phyloP scores from a whole-genome alignment of 2,888 invertebrate species.

The Machimus atricapillus region DNA sequence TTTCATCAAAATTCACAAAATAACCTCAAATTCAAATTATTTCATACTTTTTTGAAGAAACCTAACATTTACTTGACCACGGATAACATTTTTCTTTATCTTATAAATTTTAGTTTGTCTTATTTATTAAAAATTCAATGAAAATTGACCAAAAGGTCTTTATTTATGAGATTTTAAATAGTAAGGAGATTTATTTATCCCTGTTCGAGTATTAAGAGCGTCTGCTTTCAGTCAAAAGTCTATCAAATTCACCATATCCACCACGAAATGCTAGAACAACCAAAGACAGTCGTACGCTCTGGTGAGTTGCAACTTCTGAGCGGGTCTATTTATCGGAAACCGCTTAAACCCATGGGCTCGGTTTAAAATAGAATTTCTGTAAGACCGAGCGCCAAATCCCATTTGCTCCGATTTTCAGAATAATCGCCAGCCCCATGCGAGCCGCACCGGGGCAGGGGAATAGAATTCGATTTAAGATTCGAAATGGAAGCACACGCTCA shows the following conservation, averaged over 20 bases:
- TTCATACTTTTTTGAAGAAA: too few relatives aligned
- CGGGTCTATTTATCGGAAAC: not conserved
- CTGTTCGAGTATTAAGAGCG: not conserved
- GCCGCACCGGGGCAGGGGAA: not conserved
- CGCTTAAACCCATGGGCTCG: not conserved
- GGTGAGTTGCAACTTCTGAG: not conserved
- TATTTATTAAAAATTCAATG: too few relatives aligned
- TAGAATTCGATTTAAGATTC: slow-evolving; percentile 31
- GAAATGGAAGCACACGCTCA: slow-evolving; percentile 21
- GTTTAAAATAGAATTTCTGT: not conserved
- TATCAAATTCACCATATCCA: not conserved
- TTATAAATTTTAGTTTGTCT: too few relatives aligned
- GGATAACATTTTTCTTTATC: too few relatives aligned
- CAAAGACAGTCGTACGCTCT: not conserved
- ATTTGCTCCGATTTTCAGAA: not conserved
- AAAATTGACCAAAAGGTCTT: too few relatives aligned
- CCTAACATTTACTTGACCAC: too few relatives aligned
- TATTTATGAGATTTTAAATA: too few relatives aligned
- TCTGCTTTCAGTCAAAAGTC: not conserved
- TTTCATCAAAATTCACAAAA: too few relatives aligned
- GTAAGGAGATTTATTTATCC: too few relatives aligned
- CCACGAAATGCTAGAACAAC: not conserved
- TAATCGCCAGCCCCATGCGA: not conserved
- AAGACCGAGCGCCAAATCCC: not conserved
- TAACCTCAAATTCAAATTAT: too few relatives aligned